Evolutionary conservation across 2,888 invertebrate genomes (phyloP), one percentile per base, ranked within the genome.

Genomic region (Pyrgus malvae): DNA sequence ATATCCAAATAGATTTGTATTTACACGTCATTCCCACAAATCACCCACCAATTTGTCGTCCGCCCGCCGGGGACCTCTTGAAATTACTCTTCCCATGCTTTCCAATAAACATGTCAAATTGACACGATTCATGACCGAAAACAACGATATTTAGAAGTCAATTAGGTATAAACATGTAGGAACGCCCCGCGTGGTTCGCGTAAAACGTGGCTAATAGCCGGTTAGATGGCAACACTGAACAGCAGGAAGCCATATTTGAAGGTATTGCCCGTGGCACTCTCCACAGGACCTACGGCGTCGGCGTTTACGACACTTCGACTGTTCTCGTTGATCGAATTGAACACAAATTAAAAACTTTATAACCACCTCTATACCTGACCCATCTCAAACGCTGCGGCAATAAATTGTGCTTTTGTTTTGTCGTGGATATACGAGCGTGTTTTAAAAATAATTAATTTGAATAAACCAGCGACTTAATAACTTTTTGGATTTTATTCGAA

Each of bases 101-200:
- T 71, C 72, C 69, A 78, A 83, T 84, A 87, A 85, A 85, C 76
- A 85, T 73, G 79, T 83, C 81, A 68, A 77, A 76, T 80, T 76
- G 75, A 82, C 74, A 71, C 78, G 81, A 84, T 82, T 79, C 78
- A 82, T 74, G 79, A 74, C 73, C 74, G 48, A 82, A 86, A 83
- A 83, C 78, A 79, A 83, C 73, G 71, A 81, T 82, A 82, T 87
- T 87, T 87, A 87, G 78, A 76, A 84, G 82, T 79, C 78, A 83
- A 88, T 86, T 82, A 83, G 76, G 75, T 74, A 78, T 79, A 83
- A 80, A 83, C 77, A 80, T 77, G 77, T 76, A 72, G 72, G 72
- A 74, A 79, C 78, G 72, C 76, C 77, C 67, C 75, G 76, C 66
- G 77, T 59, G 79, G 71, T 69, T 77, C 76, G 80, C 79, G 81